phyloP scores from a whole-genome alignment of 2,113 vertebrate genomes.

The Petrocephalus zakoni region DNA sequence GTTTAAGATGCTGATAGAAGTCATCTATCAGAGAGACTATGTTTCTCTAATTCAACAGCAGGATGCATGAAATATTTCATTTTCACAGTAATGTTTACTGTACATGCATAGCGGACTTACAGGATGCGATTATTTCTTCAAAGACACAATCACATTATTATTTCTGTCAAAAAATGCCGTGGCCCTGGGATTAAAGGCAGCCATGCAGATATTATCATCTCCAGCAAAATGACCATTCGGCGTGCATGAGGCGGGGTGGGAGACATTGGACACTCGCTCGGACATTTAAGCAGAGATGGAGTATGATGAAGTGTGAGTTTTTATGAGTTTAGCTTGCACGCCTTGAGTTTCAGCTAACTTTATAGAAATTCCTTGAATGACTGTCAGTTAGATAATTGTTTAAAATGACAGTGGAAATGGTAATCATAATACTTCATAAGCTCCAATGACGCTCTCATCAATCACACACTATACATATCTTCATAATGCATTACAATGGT shows the following conservation, averaged over 20 bases:
- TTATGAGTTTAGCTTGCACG: background rate
- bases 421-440: background rate
- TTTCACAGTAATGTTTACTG: background rate
- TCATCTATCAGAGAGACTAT: background rate
- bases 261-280: background rate
- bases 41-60: background rate
- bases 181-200: background rate
- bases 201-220: background rate
- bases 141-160: background rate
- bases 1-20: background rate
- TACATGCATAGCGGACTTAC: background rate
- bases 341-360: background rate
- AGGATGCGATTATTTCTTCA: background rate
- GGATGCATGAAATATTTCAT: background rate
- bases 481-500: background rate
- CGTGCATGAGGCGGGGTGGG: background rate
- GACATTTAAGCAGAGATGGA: too few relatives aligned
- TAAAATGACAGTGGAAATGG: background rate
- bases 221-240: background rate
- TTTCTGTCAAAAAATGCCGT: background rate
- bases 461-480: background rate
- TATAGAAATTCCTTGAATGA: background rate
- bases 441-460: background rate
- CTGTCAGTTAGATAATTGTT: background rate
- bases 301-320: too few relatives aligned